These are phyloP conservation scores for Chionis minor DNA, from an alignment of 2,113 vertebrate genomes.

Conservation along the genomic window DNA sequence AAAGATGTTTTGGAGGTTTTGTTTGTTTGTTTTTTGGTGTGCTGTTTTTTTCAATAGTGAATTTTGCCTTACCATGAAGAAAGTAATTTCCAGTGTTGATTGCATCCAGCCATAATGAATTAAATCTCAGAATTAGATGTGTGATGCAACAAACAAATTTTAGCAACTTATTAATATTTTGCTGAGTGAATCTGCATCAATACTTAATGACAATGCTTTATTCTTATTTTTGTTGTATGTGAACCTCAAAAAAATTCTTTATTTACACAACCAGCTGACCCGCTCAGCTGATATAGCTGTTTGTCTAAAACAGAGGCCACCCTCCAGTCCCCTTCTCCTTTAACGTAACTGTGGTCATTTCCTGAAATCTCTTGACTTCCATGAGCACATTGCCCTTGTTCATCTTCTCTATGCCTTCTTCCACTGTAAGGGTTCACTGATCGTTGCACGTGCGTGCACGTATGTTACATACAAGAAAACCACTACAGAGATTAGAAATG, in stretches of 20 bases:
- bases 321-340: neutral
- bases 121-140: neutral
- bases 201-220: neutral
- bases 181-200: neutral
- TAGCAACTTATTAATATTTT: neutral
- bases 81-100: neutral
- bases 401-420: neutral
- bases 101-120: neutral
- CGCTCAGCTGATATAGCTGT: neutral
- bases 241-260: neutral
- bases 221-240: neutral
- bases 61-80: neutral
- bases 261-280: neutral
- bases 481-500: neutral
- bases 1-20: neutral
- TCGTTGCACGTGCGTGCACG: rapidly evolving
- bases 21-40: neutral
- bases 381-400: neutral
- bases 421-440: neutral
- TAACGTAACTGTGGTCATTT: neutral
- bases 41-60: neutral
- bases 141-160: neutral
- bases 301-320: neutral
- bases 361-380: neutral
- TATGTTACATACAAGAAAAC: neutral